Evolutionary conservation across 1,140 invertebrate species (phyloP).

Genomic region (Notospermus geniculatus): DNA sequence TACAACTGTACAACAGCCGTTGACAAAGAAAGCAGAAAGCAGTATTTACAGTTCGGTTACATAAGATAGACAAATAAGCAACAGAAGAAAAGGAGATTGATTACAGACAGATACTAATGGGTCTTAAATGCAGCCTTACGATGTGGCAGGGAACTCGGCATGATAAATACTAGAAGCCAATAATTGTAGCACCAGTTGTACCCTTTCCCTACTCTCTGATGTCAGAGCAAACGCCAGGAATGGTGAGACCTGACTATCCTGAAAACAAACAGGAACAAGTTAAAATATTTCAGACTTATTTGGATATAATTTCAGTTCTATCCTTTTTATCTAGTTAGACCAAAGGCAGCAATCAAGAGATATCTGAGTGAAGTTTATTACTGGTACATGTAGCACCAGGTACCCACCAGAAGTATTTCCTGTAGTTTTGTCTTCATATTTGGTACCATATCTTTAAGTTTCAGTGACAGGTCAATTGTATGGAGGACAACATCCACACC

Average conservation of each 20-base stretch:
- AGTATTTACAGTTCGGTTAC: no score
- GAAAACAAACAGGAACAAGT: constrained; percentile 3
- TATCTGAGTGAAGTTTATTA: no score
- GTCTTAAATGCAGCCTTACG: constrained; percentile 22
- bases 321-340: no score
- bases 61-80: no score
- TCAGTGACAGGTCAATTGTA: constrained; percentile 33
- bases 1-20: no score
- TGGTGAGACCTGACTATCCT: constrained; percentile 32
- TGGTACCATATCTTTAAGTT: constrained; percentile 25
- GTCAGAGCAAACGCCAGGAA: constrained; percentile 31
- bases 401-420: background rate
- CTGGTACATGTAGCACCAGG: background rate
- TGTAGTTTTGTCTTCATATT: constrained; percentile 23
- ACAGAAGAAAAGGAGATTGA: background rate
- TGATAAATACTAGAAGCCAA: constrained; percentile 23
- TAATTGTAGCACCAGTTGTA: constrained; percentile 28
- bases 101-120: background rate
- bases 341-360: no score
- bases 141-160: constrained; percentile 27
- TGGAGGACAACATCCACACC: constrained; percentile 39
- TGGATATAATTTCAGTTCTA: no score
- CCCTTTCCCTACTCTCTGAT: constrained; percentile 23
- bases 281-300: no score
- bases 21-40: no score